Conservation (phyloP, 2,113 vertebrate genomes). For the Mirza zaza region DNA sequence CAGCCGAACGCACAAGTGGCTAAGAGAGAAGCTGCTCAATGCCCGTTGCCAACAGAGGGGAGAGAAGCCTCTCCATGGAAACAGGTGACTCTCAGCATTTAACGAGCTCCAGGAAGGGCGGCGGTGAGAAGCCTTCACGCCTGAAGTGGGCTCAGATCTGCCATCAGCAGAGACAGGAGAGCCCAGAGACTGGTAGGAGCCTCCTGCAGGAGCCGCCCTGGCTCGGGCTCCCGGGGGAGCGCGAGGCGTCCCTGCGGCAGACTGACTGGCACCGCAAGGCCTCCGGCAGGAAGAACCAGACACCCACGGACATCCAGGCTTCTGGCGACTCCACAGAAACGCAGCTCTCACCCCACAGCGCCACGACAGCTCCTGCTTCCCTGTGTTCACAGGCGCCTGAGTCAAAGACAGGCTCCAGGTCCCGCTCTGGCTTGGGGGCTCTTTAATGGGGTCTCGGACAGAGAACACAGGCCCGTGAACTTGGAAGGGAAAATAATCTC, state of each 20-base stretch:
- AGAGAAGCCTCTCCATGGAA: background rate
- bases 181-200: background rate
- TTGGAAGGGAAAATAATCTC: background rate
- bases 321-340: background rate
- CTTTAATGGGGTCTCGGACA: background rate
- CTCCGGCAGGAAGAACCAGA: background rate
- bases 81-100: accelerated
- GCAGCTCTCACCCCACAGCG: background rate
- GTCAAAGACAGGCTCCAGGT: background rate
- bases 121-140: background rate
- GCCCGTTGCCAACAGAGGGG: background rate
- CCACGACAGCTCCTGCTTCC: background rate
- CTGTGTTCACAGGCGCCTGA: background rate
- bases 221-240: no score
- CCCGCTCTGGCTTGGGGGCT: no score
- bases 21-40: background rate
- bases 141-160: background rate
- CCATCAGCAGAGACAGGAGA: background rate
- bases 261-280: background rate
- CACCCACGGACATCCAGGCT: no score
- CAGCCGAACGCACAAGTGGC: background rate
- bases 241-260: no score
- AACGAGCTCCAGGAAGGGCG: background rate
- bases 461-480: background rate
- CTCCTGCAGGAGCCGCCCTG: background rate